Evolutionary conservation across 1,140 invertebrate genomes (phyloP).

Genomic region (Diachasmimorpha longicaudata): DNA sequence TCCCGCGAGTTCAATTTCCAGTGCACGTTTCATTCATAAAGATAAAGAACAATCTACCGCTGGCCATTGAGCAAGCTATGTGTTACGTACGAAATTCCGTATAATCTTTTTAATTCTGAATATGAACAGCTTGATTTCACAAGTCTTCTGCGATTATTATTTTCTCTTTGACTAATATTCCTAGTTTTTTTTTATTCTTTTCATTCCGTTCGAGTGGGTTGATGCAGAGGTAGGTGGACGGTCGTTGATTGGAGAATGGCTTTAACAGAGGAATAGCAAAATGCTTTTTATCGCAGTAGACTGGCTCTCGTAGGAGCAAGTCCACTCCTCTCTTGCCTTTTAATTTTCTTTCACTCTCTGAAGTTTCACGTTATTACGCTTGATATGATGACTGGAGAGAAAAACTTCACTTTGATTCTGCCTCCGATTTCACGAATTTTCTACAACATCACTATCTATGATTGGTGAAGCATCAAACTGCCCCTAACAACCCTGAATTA

Average conservation of each 20-base stretch:
- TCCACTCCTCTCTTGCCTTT: background rate
- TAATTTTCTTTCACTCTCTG: background rate
- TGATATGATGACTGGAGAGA: background rate
- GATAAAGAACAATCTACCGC: background rate
- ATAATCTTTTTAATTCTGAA: background rate
- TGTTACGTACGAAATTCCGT: background rate
- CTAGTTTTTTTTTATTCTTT: background rate
- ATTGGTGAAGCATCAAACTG: too few species aligned
- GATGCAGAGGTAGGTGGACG: background rate
- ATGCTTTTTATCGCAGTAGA: background rate
- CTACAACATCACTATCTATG: background rate
- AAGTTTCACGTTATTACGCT: background rate
- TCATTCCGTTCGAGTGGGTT: background rate
- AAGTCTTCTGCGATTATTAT: background rate
- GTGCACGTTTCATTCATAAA: background rate
- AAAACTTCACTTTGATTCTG: background rate
- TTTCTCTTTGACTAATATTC: background rate
- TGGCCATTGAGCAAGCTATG: background rate
- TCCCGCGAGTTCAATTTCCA: background rate
- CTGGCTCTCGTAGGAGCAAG: background rate
- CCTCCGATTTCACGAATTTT: background rate
- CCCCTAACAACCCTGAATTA: too few species aligned
- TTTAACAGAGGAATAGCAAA: background rate
- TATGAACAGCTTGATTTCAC: background rate
- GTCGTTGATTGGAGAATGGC: background rate